phyloP scores from a whole-genome alignment of 2,113 vertebrate species.

The Crotalus helleri region DNA sequence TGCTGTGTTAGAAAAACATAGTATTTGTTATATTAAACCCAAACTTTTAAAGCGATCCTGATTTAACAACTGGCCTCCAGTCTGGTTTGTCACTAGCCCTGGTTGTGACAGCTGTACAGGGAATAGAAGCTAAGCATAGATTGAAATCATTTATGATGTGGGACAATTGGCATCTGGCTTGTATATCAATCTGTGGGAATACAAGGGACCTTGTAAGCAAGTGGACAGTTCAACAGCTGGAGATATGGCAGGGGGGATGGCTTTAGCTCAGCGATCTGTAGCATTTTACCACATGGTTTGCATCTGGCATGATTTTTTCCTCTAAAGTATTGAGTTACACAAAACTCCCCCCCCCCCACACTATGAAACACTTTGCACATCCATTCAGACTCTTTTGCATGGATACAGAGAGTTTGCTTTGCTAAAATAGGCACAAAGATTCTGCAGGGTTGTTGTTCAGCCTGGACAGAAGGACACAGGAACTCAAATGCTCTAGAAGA shows the following conservation, averaged over 20 bases:
- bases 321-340: slow-evolving; percentile 11
- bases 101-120: slow-evolving; percentile 60
- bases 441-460: slow-evolving; percentile 1
- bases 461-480: not conserved
- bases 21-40: not conserved
- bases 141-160: slow-evolving; percentile 43
- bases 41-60: slow-evolving; percentile 1
- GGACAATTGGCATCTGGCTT: slow-evolving; percentile 56
- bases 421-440: not conserved
- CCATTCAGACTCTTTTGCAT: not conserved
- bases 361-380: not conserved
- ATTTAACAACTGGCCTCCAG: slow-evolving; percentile 40
- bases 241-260: slow-evolving; percentile 16
- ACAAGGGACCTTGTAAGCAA: slow-evolving; percentile 38
- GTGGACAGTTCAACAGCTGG: slow-evolving; percentile 61
- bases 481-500: not conserved
- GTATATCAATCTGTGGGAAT: slow-evolving; percentile 55
- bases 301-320: slow-evolving; percentile 22
- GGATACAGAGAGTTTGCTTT: not conserved
- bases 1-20: not conserved
- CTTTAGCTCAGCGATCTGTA: slow-evolving; percentile 25
- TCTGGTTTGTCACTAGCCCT: not conserved
- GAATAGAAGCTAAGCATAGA: slow-evolving; percentile 37
- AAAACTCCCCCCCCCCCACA: slow-evolving; percentile 11
- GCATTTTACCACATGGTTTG: slow-evolving; percentile 33